These are phyloP conservation scores for Allobates femoralis DNA, from an alignment of 2,797 vertebrate genomes.

Conservation along the genomic window DNA sequence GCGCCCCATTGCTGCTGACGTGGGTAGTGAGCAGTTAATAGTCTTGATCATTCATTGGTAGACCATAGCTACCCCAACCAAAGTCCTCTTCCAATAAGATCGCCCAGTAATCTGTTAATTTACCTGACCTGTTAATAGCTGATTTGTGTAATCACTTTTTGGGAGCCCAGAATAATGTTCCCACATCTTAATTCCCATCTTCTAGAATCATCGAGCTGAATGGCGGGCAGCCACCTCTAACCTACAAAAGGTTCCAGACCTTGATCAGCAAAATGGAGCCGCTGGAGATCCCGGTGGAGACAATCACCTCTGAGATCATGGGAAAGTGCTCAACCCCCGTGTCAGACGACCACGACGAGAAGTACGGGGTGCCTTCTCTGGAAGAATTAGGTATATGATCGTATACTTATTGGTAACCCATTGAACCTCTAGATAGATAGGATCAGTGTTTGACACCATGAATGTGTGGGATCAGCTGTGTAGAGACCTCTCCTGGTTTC, in stretches of 20 bases:
- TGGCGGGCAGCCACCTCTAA: slow-evolving; percentile 93
- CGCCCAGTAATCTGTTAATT: no score
- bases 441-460: background rate
- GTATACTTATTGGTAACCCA: slow-evolving; percentile 41
- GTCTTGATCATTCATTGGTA: no score
- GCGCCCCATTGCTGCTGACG: no score
- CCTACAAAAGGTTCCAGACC: slow-evolving; percentile 96
- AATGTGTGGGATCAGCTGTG: background rate
- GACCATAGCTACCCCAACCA: no score
- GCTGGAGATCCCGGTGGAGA: slow-evolving; percentile 87
- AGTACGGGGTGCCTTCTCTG: slow-evolving; percentile 93
- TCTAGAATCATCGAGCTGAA: slow-evolving; percentile 95
- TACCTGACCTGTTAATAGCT: no score
- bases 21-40: no score
- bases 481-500: background rate
- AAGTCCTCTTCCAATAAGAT: no score
- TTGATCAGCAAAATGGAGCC: slow-evolving; percentile 94
- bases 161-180: background rate
- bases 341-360: slow-evolving; percentile 94
- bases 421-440: background rate
- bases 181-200: background rate
- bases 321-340: slow-evolving; percentile 87
- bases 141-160: background rate
- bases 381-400: slow-evolving; percentile 90
- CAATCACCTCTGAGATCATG: slow-evolving; percentile 89